A percentile compares a stretch with the other conserved stretches of the same genome.
phyloP scores from a whole-genome alignment of 2,888 invertebrate species.

The Tortricodes alternella region DNA sequence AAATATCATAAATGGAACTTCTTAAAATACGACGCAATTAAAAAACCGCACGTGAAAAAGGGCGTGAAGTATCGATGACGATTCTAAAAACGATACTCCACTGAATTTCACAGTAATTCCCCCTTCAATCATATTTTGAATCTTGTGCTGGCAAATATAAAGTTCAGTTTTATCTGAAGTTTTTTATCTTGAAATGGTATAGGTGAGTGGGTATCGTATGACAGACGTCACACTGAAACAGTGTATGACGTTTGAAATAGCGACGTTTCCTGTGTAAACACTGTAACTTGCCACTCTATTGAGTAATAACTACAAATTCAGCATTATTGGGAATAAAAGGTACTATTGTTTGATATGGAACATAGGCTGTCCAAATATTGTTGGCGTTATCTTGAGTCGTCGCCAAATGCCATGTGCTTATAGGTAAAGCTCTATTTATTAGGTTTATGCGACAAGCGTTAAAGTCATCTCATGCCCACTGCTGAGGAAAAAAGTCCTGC shows the following conservation, averaged over 20 bases:
- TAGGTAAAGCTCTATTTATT: too few relatives aligned
- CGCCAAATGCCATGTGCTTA: background rate
- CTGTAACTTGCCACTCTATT: background rate
- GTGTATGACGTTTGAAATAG: slow-evolving; percentile 39
- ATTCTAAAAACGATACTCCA: slow-evolving; percentile 40
- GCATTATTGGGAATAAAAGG: background rate
- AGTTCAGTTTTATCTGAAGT: background rate
- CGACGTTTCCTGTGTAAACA: slow-evolving; percentile 36
- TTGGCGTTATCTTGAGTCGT: background rate
- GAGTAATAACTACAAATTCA: background rate
- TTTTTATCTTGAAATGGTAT: slow-evolving; percentile 12
- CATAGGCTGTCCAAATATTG: background rate
- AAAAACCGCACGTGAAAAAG: slow-evolving; percentile 38
- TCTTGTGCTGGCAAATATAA: background rate
- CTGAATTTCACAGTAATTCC: slow-evolving; percentile 33
- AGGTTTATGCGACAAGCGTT: too few relatives aligned
- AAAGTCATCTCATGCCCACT: too few relatives aligned
- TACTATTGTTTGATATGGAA: background rate
- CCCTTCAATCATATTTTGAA: background rate
- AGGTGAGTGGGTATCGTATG: slow-evolving; percentile 36
- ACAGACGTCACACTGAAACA: slow-evolving; percentile 38
- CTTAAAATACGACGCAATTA: slow-evolving; percentile 32
- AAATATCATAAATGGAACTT: background rate
- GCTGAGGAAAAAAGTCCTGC: background rate
- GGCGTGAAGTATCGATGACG: slow-evolving; percentile 43